phyloP scores from a whole-genome alignment of 2,113 vertebrate genomes.

The Patagioenas fasciata region DNA sequence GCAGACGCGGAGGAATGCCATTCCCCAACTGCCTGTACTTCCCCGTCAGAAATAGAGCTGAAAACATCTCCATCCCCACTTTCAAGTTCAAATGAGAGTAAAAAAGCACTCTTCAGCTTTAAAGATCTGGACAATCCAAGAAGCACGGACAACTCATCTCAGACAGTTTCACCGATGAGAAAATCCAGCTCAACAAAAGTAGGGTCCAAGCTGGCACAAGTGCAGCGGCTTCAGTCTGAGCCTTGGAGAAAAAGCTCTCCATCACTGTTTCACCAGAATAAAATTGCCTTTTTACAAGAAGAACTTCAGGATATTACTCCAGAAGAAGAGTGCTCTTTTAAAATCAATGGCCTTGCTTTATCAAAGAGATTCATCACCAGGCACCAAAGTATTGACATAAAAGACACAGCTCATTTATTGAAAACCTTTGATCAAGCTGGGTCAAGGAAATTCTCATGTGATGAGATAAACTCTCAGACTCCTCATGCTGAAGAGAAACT shows the following conservation, averaged over 20 bases:
- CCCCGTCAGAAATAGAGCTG: constrained; percentile 77
- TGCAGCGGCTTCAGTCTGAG: constrained; percentile 74
- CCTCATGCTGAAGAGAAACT: constrained; percentile 75
- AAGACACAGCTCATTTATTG: constrained; percentile 76
- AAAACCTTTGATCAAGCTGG: constrained; percentile 72
- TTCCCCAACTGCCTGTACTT: constrained; percentile 60
- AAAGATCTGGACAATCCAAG: constrained; percentile 63
- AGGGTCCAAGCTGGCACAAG: constrained; percentile 68
- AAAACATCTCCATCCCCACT: constrained; percentile 58
- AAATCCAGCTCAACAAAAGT: constrained; percentile 50
- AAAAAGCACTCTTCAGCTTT: constrained; percentile 67
- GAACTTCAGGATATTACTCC: constrained; percentile 76
- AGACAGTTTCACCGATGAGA: constrained; percentile 66
- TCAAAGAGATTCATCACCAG: constrained; percentile 72
- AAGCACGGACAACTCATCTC: constrained; percentile 18
- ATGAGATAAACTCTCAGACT: constrained; percentile 76
- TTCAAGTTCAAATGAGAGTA: constrained; percentile 49
- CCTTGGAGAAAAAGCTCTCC: constrained; percentile 79
- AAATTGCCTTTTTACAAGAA: constrained; percentile 78
- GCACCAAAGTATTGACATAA: constrained; percentile 83
- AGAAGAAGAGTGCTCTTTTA: constrained; percentile 77
- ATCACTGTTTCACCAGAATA: constrained; percentile 77
- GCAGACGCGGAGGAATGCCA: constrained; percentile 71
- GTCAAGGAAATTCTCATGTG: constrained; percentile 81
- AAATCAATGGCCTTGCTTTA: constrained; percentile 58